Conservation (phyloP, 1,140 invertebrate species). For the Drosophila asahinai region DNA sequence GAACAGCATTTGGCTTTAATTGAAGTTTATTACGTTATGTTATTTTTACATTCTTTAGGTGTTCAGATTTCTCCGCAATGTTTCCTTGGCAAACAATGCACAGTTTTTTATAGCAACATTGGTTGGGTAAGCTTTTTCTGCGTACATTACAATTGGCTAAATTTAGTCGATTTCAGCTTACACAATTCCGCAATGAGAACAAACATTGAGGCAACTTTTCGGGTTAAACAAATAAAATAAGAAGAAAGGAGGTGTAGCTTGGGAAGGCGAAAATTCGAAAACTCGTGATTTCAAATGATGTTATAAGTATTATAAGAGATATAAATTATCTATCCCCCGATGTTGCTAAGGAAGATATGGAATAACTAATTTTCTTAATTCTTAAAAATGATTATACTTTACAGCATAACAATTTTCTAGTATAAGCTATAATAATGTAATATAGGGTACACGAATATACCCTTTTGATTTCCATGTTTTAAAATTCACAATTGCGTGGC, state of each 20-base stretch:
- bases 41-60: slow-evolving; percentile 28
- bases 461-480: slow-evolving; percentile 32
- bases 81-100: slow-evolving; percentile 68
- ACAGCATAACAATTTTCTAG: neutral
- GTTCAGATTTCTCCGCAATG: slow-evolving; percentile 19
- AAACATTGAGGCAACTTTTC: slow-evolving; percentile 30
- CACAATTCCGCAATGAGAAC: slow-evolving; percentile 43
- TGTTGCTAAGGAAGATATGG: too few species aligned
- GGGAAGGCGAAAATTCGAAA: neutral
- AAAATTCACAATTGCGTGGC: slow-evolving; percentile 52
- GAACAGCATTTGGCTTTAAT: slow-evolving; percentile 57
- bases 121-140: slow-evolving; percentile 52
- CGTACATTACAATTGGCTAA: slow-evolving; percentile 64
- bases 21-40: slow-evolving; percentile 61
- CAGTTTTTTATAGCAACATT: slow-evolving; percentile 60
- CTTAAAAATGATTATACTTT: neutral
- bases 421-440: neutral
- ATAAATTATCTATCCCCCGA: neutral
- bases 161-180: slow-evolving; percentile 66
- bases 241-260: neutral
- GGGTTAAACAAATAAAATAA: slow-evolving; percentile 34
- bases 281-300: neutral
- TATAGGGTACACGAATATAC: neutral
- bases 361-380: too few species aligned
- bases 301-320: neutral